A percentile compares a stretch with the other conserved stretches of the same genome.
phyloP scores from a whole-genome alignment of 2,797 vertebrate genomes.

The Pseudochirops corinnae region DNA sequence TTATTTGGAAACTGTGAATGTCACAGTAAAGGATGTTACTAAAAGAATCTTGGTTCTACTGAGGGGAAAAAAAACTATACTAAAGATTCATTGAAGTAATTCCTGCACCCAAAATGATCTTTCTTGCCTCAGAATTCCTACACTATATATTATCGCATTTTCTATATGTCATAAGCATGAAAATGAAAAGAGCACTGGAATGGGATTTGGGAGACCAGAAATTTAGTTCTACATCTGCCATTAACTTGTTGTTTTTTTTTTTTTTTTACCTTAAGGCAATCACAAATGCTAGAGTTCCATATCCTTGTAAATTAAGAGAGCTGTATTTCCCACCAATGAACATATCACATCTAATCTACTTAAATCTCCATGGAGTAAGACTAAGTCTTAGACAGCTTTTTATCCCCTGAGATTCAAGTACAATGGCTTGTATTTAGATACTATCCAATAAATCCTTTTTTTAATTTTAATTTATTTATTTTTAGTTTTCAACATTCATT shows the following conservation, averaged over 20 bases:
- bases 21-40: not conserved
- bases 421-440: not conserved
- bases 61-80: not conserved
- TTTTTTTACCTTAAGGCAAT: not conserved
- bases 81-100: conserved; percentile 24
- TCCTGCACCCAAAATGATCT: not conserved
- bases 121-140: not conserved
- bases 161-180: not conserved
- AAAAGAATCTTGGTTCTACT: conserved; percentile 3
- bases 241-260: not conserved
- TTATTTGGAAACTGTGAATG: conserved; percentile 15
- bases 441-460: not conserved
- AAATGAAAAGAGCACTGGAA: not conserved
- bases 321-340: not conserved
- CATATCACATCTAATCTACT: not conserved
- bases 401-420: not conserved
- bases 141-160: not conserved
- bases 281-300: not conserved
- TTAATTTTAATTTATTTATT: too few relatives aligned
- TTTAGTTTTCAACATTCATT: too few relatives aligned
- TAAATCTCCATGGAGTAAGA: not conserved
- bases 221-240: not conserved
- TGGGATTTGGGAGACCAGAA: not conserved
- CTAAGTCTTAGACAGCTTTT: not conserved
- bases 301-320: not conserved